phyloP scores from a whole-genome alignment of 2,888 invertebrate species.

The Neoaliturus tenellus region DNA sequence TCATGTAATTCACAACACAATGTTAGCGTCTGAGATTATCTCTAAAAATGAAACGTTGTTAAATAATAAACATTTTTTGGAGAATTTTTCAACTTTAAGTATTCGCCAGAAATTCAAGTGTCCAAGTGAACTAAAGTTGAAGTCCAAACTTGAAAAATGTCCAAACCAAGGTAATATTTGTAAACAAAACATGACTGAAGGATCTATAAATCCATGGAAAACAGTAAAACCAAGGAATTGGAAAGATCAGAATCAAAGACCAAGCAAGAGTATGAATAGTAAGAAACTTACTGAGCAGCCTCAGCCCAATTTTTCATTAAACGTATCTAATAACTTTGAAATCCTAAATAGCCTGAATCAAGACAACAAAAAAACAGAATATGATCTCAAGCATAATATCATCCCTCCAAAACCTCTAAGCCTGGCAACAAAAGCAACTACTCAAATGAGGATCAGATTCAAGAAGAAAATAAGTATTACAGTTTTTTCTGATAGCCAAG shows the following conservation, averaged over 20 bases:
- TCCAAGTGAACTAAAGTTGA: too few relatives aligned
- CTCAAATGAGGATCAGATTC: not conserved
- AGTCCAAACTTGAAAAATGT: too few relatives aligned
- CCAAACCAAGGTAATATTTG: too few relatives aligned
- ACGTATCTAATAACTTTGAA: not conserved
- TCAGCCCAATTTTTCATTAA: not conserved
- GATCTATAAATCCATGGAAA: not conserved
- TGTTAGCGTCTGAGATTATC: too few relatives aligned
- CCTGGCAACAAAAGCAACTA: not conserved
- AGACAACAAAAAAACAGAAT: not conserved
- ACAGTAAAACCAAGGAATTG: not conserved
- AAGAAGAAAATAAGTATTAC: not conserved
- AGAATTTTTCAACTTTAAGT: too few relatives aligned
- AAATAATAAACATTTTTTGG: too few relatives aligned
- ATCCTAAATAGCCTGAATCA: not conserved
- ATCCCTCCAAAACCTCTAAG: not conserved
- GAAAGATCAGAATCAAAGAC: not conserved
- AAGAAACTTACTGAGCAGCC: not conserved
- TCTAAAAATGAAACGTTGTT: too few relatives aligned
- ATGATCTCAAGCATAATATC: not conserved
- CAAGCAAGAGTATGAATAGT: not conserved
- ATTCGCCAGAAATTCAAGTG: too few relatives aligned
- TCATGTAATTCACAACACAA: too few relatives aligned
- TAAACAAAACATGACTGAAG: too few relatives aligned
- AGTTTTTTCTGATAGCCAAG: slow-evolving; percentile 1